Evolutionary conservation across 2,888 invertebrate genomes (phyloP).

Genomic region (Lasioglossum figueresi): DNA sequence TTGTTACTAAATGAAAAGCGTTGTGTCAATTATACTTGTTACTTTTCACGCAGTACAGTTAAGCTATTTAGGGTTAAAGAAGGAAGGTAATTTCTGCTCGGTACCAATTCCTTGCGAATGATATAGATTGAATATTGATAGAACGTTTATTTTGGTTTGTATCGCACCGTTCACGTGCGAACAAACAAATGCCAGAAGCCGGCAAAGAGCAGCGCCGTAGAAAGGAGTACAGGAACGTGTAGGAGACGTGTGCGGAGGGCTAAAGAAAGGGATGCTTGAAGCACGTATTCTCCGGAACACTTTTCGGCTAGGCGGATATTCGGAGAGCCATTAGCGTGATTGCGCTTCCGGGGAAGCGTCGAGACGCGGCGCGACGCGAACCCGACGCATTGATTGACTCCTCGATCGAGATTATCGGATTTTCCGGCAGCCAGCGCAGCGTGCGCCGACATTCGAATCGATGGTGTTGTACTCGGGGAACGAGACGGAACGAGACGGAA

Average conservation of each 20-base stretch:
- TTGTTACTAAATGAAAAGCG: too few species aligned
- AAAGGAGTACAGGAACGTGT: neutral
- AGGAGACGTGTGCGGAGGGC: neutral
- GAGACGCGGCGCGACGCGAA: neutral
- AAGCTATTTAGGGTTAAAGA: too few species aligned
- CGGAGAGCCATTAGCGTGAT: neutral
- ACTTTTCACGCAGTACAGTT: too few species aligned
- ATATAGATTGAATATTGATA: neutral
- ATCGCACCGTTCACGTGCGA: too few species aligned
- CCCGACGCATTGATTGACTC: neutral
- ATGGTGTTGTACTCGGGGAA: neutral
- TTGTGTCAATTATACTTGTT: too few species aligned
- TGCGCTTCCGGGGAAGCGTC: neutral
- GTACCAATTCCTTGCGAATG: too few species aligned
- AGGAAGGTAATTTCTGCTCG: too few species aligned
- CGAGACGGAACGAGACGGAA: neutral
- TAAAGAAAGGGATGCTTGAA: neutral
- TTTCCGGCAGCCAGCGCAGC: neutral
- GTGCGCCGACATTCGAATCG: constrained; percentile 6
- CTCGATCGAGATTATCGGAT: constrained; percentile 10
- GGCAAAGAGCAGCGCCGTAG: neutral
- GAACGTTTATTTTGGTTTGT: too few species aligned
- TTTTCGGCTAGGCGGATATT: neutral
- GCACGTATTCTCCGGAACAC: neutral
- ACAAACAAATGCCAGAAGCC: neutral